Evolutionary conservation across 1,140 invertebrate species (phyloP).

Genomic region (Ridgeia piscesae): DNA sequence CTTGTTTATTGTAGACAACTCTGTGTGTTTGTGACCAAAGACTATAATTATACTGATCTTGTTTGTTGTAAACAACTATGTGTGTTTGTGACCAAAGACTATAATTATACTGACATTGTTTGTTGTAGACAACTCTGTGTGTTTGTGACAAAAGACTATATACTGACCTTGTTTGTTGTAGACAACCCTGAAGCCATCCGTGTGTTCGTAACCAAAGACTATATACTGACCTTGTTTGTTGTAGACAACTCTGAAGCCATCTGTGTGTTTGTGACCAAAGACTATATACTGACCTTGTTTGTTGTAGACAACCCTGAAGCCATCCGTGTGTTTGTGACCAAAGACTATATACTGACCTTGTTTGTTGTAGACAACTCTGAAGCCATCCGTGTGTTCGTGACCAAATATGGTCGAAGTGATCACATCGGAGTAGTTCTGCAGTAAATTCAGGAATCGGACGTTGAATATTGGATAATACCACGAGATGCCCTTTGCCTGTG

Average conservation of each 20-base stretch:
- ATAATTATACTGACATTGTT: conserved; percentile 35
- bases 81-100: not conserved
- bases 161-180: conserved; percentile 38
- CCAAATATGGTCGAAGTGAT: conserved; percentile 46
- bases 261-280: not conserved
- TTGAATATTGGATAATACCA: conserved; percentile 51
- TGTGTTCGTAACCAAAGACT: not conserved
- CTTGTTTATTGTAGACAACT: too few species aligned
- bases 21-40: too few species aligned
- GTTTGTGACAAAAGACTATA: conserved; percentile 12
- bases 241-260: conserved; percentile 36
- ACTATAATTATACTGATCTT: too few species aligned
- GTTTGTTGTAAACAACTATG: too few species aligned
- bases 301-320: conserved; percentile 39
- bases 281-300: conserved; percentile 35
- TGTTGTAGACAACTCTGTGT: conserved; percentile 37
- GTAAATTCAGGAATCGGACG: conserved; percentile 67
- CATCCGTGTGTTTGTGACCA: not conserved
- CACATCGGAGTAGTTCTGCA: conserved; percentile 58
- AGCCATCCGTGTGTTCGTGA: conserved; percentile 50
- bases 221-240: conserved; percentile 38
- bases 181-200: conserved; percentile 34
- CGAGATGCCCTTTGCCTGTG: conserved; percentile 67
- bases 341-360: conserved; percentile 34
- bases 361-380: conserved; percentile 39